A percentile compares a stretch with the other conserved stretches of the same genome.
Conservation (phyloP, 2,797 vertebrate genomes). For the Anisognathus igniventris region DNA sequence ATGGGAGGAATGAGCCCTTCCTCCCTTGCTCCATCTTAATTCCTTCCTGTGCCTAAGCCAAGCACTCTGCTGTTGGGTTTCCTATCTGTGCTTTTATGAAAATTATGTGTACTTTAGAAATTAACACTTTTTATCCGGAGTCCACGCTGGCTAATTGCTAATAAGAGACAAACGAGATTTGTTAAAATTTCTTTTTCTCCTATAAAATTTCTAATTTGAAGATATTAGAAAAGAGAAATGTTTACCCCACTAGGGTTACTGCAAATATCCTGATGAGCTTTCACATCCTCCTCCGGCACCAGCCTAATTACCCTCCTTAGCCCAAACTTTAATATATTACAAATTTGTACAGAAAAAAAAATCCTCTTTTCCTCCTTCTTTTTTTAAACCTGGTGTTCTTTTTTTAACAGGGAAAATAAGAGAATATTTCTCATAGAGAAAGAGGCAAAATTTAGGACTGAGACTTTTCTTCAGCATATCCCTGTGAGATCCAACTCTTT, state of each 20-base stretch:
- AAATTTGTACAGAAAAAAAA: not conserved
- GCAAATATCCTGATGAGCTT: constrained; percentile 42
- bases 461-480: not conserved
- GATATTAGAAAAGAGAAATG: constrained; percentile 39
- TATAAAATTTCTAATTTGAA: constrained; percentile 47
- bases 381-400: not conserved
- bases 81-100: not conserved
- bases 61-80: not conserved
- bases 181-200: not conserved
- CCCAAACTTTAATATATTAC: not conserved
- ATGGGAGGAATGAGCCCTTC: not conserved
- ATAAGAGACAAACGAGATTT: constrained; percentile 4
- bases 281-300: constrained; percentile 8
- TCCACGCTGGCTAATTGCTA: not conserved
- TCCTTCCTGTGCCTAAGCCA: not conserved
- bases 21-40: not conserved
- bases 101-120: not conserved
- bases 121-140: not conserved
- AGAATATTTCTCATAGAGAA: not conserved
- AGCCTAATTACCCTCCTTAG: constrained; percentile 37
- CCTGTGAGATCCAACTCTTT: not conserved
- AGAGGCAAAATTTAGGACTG: not conserved
- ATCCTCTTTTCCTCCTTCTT: not conserved
- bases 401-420: not conserved
- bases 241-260: constrained; percentile 57